Evolutionary conservation across 2,888 invertebrate species (phyloP).

Genomic region (Lumbricus terrestris): DNA sequence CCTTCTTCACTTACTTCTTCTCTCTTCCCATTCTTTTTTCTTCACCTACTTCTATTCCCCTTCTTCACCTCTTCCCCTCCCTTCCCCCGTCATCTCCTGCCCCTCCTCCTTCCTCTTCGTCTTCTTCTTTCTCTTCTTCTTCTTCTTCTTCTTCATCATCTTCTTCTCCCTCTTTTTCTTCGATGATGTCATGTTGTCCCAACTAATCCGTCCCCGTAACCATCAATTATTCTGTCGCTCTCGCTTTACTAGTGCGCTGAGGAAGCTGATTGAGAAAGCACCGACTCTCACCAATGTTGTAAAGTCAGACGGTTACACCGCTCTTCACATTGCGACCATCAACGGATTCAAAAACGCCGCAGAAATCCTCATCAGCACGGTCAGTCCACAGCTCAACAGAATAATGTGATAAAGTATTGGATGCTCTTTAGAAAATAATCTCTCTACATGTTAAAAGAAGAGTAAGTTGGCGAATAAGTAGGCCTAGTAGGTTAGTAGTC

Average conservation of each 20-base stretch:
- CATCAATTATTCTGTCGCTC: neutral
- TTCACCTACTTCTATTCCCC: no score
- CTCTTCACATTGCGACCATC: constrained; percentile 76
- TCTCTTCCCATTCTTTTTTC: no score
- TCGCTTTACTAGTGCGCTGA: constrained; percentile 70
- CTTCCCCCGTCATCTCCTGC: no score
- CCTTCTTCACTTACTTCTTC: no score
- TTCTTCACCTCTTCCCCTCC: neutral
- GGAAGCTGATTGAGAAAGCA: constrained; percentile 69
- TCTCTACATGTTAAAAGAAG: neutral
- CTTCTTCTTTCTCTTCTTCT: no score
- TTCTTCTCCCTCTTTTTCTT: neutral
- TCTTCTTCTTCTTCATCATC: constrained; percentile 62
- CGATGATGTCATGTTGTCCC: neutral
- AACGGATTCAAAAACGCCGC: constrained; percentile 71
- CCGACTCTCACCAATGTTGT: constrained; percentile 76
- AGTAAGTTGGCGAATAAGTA: neutral
- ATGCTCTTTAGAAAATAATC: neutral
- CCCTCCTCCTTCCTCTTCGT: no score
- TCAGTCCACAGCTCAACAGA: neutral
- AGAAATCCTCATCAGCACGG: constrained; percentile 44
- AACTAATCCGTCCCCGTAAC: neutral
- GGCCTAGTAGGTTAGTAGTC: neutral
- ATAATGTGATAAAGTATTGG: no score
- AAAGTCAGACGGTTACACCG: constrained; percentile 83